phyloP scores from a whole-genome alignment of 2,888 invertebrate species.

The Parnassius mnemosyne region DNA sequence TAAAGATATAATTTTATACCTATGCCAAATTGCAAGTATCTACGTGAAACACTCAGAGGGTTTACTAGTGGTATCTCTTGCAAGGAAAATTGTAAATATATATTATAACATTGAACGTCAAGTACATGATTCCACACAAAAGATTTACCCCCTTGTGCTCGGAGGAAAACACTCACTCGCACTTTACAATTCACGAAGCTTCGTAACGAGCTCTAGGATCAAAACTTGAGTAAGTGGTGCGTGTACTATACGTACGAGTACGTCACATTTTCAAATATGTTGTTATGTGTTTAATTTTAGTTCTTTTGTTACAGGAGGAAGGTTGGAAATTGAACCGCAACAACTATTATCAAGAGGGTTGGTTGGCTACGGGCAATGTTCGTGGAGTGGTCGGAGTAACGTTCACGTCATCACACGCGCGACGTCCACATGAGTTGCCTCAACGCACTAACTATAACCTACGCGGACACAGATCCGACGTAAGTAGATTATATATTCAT shows the following conservation, averaged over 20 bases:
- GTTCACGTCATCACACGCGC: slow-evolving; percentile 96
- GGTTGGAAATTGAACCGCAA: slow-evolving; percentile 97
- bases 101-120: not conserved
- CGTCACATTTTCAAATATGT: not conserved
- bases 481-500: slow-evolving; percentile 63
- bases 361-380: slow-evolving; percentile 97
- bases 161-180: not conserved
- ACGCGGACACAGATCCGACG: slow-evolving; percentile 97
- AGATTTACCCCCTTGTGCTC: not conserved
- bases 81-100: too few species aligned
- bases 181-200: slow-evolving; percentile 10
- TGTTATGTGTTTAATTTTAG: not conserved
- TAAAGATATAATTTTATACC: too few species aligned
- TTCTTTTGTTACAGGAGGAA: slow-evolving; percentile 85
- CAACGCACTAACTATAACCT: slow-evolving; percentile 97
- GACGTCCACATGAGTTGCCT: slow-evolving; percentile 92
- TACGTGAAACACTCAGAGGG: too few species aligned
- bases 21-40: too few species aligned
- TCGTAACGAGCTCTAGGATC: slow-evolving; percentile 12
- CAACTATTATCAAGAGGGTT: slow-evolving; percentile 98
- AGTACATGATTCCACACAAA: not conserved
- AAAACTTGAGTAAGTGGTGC: slow-evolving; percentile 9
- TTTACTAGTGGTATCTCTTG: too few species aligned
- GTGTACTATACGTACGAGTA: not conserved
- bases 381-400: slow-evolving; percentile 97